A percentile compares a stretch with the other conserved stretches of the same genome.
Conservation (phyloP, 35 echinoderm and acorn worm species). For the Chiridota heheva region DNA sequence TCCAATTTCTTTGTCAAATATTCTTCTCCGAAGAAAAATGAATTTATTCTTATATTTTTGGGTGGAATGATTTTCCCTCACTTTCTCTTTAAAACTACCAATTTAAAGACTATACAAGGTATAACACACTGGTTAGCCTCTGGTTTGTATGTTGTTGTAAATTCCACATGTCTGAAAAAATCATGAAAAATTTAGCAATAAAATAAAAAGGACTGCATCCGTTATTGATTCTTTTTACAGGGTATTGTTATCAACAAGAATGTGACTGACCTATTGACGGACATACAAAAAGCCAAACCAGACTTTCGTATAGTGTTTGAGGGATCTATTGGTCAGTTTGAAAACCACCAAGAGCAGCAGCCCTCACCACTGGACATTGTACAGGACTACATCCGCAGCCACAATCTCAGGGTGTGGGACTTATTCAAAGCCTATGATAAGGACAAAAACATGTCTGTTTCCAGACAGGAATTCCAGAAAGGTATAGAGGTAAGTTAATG, state of each 20-base stretch:
- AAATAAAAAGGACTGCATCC: background rate
- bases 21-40: too few relatives aligned
- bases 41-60: too few relatives aligned
- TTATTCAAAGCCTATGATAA: constrained; percentile 94
- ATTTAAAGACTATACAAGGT: too few relatives aligned
- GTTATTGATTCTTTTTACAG: constrained; percentile 47
- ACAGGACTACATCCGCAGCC: constrained; percentile 68
- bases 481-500: constrained; percentile 67
- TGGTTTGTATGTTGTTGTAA: too few relatives aligned
- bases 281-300: constrained; percentile 41
- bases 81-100: too few relatives aligned
- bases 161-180: background rate
- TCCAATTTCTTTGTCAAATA: too few relatives aligned
- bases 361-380: constrained; percentile 68
- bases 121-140: too few relatives aligned
- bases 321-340: constrained; percentile 77
- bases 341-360: constrained; percentile 52
- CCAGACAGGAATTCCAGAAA: constrained; percentile 87
- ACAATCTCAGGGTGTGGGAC: constrained; percentile 88
- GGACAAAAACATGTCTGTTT: constrained; percentile 87
- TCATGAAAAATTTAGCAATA: background rate
- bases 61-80: too few relatives aligned
- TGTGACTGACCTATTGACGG: constrained; percentile 58
- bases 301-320: constrained; percentile 65
- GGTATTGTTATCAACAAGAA: constrained; percentile 83